Evolutionary conservation across 2,797 vertebrate genomes (phyloP), one percentile per base, ranked within the genome.

Genomic region (Ibycter americanus): DNA sequence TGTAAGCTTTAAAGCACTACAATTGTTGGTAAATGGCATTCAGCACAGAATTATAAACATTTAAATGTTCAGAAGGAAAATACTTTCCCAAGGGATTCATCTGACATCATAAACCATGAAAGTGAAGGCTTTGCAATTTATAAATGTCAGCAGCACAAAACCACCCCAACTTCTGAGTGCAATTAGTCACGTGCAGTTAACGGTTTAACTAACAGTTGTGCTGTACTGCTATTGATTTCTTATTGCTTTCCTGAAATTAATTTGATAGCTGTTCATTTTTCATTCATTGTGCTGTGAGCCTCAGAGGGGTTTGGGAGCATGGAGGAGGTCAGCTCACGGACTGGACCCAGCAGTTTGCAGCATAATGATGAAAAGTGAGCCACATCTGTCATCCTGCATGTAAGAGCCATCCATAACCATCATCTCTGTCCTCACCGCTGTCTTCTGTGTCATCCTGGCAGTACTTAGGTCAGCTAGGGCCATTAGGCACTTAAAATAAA

Each of bases 11-110:
- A 90, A 96, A 97, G 78, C 62, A 79, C 82, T 88, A 63, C 96
- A 95, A 89, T 91, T 96, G 84, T 96, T 95, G 87, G 77, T 92
- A 95, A 96, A 94, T 68, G 93, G 80, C 86, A 87, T 72, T 82
- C 94, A 76, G 85, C 54, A 74, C 32, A 84, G 83, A 96, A 97
- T 92, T 91, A 88, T 6, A 96, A 85, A 92, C 66, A 62, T 89
- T 87, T 92, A 94, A 92, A 77, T 71, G 86, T 86, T 93, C 0
- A 1, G 68, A 89, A 95, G 44, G 90, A 91, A 96, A 97, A 83
- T 38, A 55, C 58, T 67, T 96, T 80, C 90, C 74, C 95, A 83
- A 82, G 90, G 59, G 86, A 96, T 93, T 91, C 46, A 74, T 79
- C 80, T 87, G 83, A 96, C 93, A 95, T 83, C 82, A 91, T 54